Percentiles rank a stretch among this genome's conserved stretches.
phyloP scores from a whole-genome alignment of 2,797 vertebrate species.

The Rhadinocentrus ornatus region DNA sequence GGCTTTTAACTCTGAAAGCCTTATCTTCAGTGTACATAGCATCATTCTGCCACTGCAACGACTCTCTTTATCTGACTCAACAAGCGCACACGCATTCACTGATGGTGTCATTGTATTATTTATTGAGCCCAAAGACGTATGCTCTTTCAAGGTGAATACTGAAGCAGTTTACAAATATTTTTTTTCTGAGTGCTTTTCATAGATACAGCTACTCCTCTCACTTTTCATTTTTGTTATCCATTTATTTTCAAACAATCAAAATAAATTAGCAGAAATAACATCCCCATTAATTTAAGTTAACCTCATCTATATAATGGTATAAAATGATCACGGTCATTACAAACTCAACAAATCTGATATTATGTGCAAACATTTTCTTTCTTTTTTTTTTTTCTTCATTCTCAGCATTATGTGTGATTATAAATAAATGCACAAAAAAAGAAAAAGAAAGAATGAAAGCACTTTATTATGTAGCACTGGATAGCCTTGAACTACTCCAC shows the following conservation, averaged over 20 bases:
- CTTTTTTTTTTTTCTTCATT: not conserved
- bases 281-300: conserved; percentile 27
- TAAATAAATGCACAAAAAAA: conserved; percentile 17
- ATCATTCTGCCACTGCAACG: conserved; percentile 45
- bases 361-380: conserved; percentile 11
- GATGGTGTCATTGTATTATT: conserved; percentile 60
- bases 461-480: conserved; percentile 34
- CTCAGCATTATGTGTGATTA: conserved; percentile 28
- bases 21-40: conserved; percentile 65
- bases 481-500: conserved; percentile 32
- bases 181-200: not conserved
- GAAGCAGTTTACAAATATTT: conserved; percentile 14
- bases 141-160: conserved; percentile 53
- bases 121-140: conserved; percentile 43
- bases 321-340: not conserved
- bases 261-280: not conserved
- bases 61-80: conserved; percentile 61
- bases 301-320: conserved; percentile 11
- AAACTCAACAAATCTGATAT: not conserved
- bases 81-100: conserved; percentile 28
- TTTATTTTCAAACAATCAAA: not conserved
- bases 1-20: conserved; percentile 48
- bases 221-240: not conserved
- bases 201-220: conserved; percentile 23
- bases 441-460: conserved; percentile 3